Conservation (phyloP, 53 echinoderm and acorn worm genomes). For the Pentamera pediparva region DNA sequence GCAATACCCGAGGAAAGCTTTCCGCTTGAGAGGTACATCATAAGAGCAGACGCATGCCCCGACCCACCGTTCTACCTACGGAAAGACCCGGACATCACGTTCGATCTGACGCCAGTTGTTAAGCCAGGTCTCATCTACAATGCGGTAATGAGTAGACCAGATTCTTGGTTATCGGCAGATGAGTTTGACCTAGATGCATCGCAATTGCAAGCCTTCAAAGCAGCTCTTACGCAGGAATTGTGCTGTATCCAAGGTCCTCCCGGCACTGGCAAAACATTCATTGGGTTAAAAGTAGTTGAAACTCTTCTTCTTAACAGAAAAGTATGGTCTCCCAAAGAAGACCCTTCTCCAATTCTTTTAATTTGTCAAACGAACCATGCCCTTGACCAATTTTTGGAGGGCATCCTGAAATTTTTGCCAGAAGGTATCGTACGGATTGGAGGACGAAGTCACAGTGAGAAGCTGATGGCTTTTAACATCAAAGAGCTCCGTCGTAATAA, state of each 20-base stretch:
- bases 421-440: conserved; percentile 79
- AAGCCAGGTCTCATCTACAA: background rate
- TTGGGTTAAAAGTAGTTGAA: conserved; percentile 78
- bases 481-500: conserved; percentile 32
- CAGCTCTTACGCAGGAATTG: conserved; percentile 74
- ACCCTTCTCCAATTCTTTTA: conserved; percentile 53
- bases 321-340: background rate
- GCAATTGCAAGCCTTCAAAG: conserved; percentile 61
- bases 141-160: background rate
- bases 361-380: conserved; percentile 80
- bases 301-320: conserved; percentile 12
- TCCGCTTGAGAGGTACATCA: conserved; percentile 62
- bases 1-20: conserved; percentile 44
- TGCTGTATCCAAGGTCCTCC: conserved; percentile 89
- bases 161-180: conserved; percentile 40
- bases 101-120: conserved; percentile 39
- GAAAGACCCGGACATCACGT: background rate
- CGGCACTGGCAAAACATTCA: conserved; percentile 84
- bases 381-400: conserved; percentile 83
- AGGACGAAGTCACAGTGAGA: conserved; percentile 66
- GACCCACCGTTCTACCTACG: conserved; percentile 50
- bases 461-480: conserved; percentile 54
- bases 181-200: conserved; percentile 54
- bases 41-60: conserved; percentile 6
- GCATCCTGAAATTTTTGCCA: conserved; percentile 51